Percentiles rank a stretch among this genome's conserved stretches.
These are phyloP conservation scores for Alfaro cultratus DNA, from an alignment of 2,797 vertebrate genomes.

Conservation along the genomic window DNA sequence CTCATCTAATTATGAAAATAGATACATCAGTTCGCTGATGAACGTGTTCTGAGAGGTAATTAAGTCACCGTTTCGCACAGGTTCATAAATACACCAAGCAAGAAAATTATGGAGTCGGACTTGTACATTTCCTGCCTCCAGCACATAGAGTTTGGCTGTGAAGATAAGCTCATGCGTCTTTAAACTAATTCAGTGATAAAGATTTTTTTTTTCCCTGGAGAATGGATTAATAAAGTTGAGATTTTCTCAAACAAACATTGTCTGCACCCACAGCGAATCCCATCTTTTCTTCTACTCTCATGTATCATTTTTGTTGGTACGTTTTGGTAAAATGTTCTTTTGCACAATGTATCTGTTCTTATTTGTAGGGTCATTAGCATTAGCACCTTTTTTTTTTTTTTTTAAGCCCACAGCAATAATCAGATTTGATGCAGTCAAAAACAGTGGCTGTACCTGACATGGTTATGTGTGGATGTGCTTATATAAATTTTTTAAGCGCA, in stretches of 20 bases:
- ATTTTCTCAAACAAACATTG: background rate
- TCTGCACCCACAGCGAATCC: background rate
- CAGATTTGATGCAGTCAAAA: too few relatives aligned
- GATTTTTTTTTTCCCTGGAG: background rate
- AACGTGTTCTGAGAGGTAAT: conserved; percentile 5
- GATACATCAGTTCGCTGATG: conserved; percentile 6
- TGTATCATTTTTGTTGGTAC: background rate
- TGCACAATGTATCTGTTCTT: background rate
- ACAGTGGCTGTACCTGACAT: background rate
- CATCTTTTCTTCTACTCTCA: background rate
- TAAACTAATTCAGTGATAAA: background rate
- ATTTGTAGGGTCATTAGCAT: background rate
- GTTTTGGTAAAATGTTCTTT: background rate
- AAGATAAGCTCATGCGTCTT: background rate
- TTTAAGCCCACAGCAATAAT: too few relatives aligned
- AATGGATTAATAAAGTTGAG: background rate
- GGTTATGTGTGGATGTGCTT: too few relatives aligned
- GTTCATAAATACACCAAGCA: background rate
- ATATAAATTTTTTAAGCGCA: too few relatives aligned
- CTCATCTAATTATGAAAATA: conserved; percentile 9
- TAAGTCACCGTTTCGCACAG: background rate
- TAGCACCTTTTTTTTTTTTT: too few relatives aligned
- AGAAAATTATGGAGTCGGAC: background rate
- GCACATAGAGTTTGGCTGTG: background rate
- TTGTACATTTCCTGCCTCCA: background rate